Evolutionary conservation across 2,113 vertebrate species (phyloP).

Genomic region (Mastomys natalensis): DNA sequence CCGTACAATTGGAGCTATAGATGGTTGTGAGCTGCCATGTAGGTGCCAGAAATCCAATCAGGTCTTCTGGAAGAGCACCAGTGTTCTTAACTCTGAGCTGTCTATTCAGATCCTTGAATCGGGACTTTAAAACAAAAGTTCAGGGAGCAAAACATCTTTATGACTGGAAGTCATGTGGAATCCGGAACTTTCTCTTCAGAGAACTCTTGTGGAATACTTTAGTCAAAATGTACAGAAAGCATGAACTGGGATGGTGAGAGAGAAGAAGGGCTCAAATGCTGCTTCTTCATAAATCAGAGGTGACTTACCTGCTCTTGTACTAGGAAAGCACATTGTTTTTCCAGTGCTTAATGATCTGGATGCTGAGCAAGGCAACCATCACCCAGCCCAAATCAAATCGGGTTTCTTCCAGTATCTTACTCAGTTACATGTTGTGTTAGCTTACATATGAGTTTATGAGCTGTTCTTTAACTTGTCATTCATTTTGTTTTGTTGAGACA

Average conservation of each 20-base stretch:
- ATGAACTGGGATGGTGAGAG: background rate
- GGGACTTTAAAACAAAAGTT: background rate
- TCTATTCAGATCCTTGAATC: background rate
- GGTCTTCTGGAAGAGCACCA: background rate
- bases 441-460: background rate
- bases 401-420: background rate
- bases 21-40: background rate
- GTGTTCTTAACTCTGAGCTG: background rate
- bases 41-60: too few species aligned
- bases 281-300: slow-evolving; percentile 1
- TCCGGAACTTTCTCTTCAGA: slow-evolving; percentile 21
- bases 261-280: background rate
- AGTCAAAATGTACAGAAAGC: background rate
- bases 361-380: background rate
- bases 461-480: background rate
- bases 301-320: background rate
- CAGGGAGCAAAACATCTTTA: background rate
- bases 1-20: background rate
- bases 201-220: background rate
- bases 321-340: background rate
- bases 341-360: background rate
- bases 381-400: background rate
- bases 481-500: background rate
- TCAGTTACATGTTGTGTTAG: slow-evolving; percentile 14
- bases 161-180: background rate